Percentiles rank a stretch among this genome's conserved stretches.
Evolutionary conservation across 2,113 vertebrate genomes (phyloP).

Genomic region (Eidolon helvum): DNA sequence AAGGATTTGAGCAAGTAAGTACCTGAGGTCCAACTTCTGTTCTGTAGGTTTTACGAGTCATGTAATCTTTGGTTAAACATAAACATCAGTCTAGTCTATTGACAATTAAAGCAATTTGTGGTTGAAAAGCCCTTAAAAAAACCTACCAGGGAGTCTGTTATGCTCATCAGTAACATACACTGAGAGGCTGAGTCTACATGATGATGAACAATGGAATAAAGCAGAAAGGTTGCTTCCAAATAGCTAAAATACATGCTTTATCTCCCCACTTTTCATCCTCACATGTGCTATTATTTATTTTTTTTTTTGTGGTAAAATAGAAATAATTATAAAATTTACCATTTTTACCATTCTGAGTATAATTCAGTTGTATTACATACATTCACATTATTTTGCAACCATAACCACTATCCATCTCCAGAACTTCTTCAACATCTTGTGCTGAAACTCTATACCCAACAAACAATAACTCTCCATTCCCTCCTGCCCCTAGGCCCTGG

Average conservation of each 20-base stretch:
- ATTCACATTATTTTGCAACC: neutral
- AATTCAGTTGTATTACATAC: neutral
- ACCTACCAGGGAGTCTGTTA: neutral
- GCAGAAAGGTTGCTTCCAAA: neutral
- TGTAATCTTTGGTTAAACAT: neutral
- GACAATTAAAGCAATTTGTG: conserved; percentile 11
- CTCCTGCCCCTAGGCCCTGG: neutral
- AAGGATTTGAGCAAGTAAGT: neutral
- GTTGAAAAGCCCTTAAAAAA: neutral
- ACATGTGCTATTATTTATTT: neutral
- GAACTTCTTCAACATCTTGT: neutral
- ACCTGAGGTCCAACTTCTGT: neutral
- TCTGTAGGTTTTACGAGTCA: neutral
- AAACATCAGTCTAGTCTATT: neutral
- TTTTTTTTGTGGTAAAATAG: neutral
- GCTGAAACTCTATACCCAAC: neutral
- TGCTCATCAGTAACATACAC: neutral
- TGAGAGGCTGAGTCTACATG: neutral
- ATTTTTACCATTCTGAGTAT: neutral
- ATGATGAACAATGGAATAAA: neutral
- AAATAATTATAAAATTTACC: neutral
- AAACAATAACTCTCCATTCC: neutral
- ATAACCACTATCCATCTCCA: neutral
- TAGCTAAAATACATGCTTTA: neutral
- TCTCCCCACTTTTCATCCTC: neutral